Evolutionary conservation across 1,140 invertebrate species (phyloP), one percentile per base, ranked within the genome.

Genomic region (Apis florea): DNA sequence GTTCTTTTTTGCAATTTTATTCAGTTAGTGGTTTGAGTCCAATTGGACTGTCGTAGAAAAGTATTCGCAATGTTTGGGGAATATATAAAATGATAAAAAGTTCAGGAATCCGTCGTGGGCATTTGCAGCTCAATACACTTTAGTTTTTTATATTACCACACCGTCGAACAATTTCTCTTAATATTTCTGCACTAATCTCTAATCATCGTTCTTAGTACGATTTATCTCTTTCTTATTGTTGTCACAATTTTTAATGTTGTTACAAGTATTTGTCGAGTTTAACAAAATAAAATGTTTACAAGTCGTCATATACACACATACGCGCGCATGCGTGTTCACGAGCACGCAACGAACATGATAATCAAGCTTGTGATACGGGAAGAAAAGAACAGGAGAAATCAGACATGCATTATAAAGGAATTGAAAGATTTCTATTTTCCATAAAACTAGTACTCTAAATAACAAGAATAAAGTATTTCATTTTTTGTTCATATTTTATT

Each of bases 101-200:
- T 75, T 84, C 49, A 76, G 51, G 21, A 82, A 84, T 84, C 83
- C 73, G 73, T 82, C 79, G 49, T 77, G 73, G 61, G 73, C 79
- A 74, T 77, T 72, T 49, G 59, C 68, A 82, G 73, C 79, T 84
- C 83, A 72, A 77, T 70, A 82, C 66, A 58, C 58, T 67, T 82
- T 82, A 72, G 17, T 81, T 84, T 40, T 84, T 70, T 74, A 54
- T 81, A 83, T 19, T 3, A 24, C 63, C 31, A 71, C 73, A 66
- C n/a, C 10, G n/a, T 58, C 0, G 9, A 75, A 17, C 75, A 51
- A 66, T 70, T 51, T 64, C 26, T 78, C 74, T 49, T 24, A 13
- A 63, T 80, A 58, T n/a, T 81, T 68, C 56, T 74, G 78, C 82
- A 83, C 59, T 69, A 17, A 31, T 64, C 13, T 66, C 56, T 64